Evolutionary conservation across 2,888 invertebrate genomes (phyloP), one percentile per base, ranked within the genome.

Genomic region (Mesorhabditis spiculigera): DNA sequence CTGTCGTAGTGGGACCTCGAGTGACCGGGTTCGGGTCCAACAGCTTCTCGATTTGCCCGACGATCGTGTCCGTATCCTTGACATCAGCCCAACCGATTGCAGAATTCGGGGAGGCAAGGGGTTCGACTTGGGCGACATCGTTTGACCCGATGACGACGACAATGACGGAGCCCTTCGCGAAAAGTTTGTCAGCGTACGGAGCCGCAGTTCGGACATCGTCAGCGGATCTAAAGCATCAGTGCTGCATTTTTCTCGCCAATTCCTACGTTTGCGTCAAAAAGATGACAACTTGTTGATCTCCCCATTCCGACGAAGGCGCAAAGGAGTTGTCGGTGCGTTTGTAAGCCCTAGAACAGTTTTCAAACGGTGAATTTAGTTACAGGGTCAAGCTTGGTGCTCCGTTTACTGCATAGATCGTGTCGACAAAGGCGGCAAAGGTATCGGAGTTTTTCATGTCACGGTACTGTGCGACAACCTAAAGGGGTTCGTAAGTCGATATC

Each of bases 21-120:
- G 58, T 50, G 58, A 50, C n/a, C 58, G 58, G 58, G n/a, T 50
- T 50, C 58, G 58, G 58, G 58, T 50, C 58, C 58, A 50, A 50
- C n/a, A 50, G 58, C 8, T 50, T 10, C 58, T 50, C 58, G n/a
- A 50, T 50, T 50, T 50, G 58, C 3, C n/a, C 10, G 10, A 50
- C 58, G n/a, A 50, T 50, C 1, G 58, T 50, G 8, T 50, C 58
- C 58, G 58, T 50, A 50, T 50, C 58, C 58, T 50, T 50, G 10
- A 50, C 58, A 50, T 50, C 58, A 50, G 58, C 58, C 58, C 58
- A 50, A 13, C 58, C 58, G n/a, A 50, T 10, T 50, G 58, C 58
- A 50, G 8, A 10, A 50, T 50, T 50, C 58, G 58, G 58, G 8
- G 58, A 13, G 58, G 58, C 58, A 2, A 50, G n/a, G 58, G 58